Base-by-base conservation (phyloP, 2,797 vertebrate genomes). In the Centroberyx gerrardi region DNA sequence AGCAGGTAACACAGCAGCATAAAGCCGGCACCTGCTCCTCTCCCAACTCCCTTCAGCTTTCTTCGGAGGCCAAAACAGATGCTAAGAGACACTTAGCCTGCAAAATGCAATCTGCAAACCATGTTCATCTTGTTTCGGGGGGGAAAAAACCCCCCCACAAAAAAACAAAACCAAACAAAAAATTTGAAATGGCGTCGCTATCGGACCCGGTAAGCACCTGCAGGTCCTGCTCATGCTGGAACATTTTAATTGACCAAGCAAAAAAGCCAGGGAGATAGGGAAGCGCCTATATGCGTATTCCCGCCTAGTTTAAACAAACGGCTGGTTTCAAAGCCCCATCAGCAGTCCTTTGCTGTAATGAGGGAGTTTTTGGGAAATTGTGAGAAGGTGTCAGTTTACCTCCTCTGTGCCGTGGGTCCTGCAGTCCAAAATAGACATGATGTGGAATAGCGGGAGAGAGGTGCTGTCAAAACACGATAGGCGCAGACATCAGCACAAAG, bases 401-500 rank as follows among this genome's bases (percentile, higher is more conserved):
- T 42, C 40, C 77, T 83, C 74, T n/a, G 74, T 77, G 87, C 76
- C 3, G 33, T 65, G 72, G 78, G 83, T 93, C 89, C 84, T 72
- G 92, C 81, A 76, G 89, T 93, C 87, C 90, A 93, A 88, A 77
- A 92, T 68, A 76, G 67, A 66, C 67, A 63, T 65, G 81, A 80
- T 80, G 70, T 81, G 76, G 88, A 90, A 84, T 77, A 77, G 88
- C 76, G 49, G 78, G 84, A 87, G 86, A 92, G 87, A 85, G 88
- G 65, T 62, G 80, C 91, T 93, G 93, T 93, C 90, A 93, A 85
- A 93, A 90, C 72, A 81, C 73, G 31, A 83, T 79, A 93, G 78
- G 82, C 81, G 74, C 90, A 82, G 74, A 78, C 91, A 86, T 94
- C 92, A 93, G 92, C 92, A 92, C 82, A 94, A 93, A 90, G 75